Conservation (phyloP, 2,797 vertebrate species). For the Synanceia verrucosa region DNA sequence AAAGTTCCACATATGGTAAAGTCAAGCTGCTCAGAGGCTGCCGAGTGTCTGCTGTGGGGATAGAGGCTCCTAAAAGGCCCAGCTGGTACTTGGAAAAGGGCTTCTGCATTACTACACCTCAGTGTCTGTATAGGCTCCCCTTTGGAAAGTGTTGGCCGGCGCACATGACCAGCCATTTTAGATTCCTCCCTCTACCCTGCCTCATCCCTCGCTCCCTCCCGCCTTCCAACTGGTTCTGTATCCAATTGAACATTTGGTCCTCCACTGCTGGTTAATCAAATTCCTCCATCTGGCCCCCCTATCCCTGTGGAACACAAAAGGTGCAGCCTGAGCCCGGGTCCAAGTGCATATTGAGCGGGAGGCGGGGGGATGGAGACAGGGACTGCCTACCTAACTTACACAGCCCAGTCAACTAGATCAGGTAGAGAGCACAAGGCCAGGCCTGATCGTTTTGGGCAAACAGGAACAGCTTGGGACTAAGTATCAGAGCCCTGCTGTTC, state of each 20-base stretch:
- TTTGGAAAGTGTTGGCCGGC: conserved; percentile 98
- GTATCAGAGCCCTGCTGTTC: conserved; percentile 82
- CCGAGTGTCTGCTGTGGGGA: conserved; percentile 98
- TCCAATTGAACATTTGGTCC: conserved; percentile 99
- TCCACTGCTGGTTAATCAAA: conserved; percentile 99
- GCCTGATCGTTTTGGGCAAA: conserved; percentile 79
- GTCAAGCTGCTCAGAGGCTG: conserved; percentile 99
- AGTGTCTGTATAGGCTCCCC: conserved; percentile 97
- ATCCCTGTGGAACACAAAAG: conserved; percentile 97
- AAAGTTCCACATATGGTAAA: conserved; percentile 99
- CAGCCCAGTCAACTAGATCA: conserved; percentile 91
- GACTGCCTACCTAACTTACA: conserved; percentile 95
- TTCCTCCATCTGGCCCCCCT: conserved; percentile 99
- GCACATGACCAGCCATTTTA: conserved; percentile 99
- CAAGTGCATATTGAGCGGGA: conserved; percentile 95
- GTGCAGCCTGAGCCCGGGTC: conserved; percentile 96
- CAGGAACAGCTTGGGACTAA: conserved; percentile 79
- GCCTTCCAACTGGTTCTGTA: conserved; percentile 98
- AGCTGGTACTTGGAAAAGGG: conserved; percentile 99
- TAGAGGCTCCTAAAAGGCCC: conserved; percentile 98
- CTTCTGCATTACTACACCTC: conserved; percentile 99
- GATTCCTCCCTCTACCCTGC: conserved; percentile 95
- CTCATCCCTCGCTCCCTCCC: conserved; percentile 93
- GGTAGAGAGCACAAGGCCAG: conserved; percentile 77
- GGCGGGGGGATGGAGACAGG: conserved; percentile 87